phyloP scores from a whole-genome alignment of 2,888 invertebrate genomes.

The Nephrocerus scutellatus region DNA sequence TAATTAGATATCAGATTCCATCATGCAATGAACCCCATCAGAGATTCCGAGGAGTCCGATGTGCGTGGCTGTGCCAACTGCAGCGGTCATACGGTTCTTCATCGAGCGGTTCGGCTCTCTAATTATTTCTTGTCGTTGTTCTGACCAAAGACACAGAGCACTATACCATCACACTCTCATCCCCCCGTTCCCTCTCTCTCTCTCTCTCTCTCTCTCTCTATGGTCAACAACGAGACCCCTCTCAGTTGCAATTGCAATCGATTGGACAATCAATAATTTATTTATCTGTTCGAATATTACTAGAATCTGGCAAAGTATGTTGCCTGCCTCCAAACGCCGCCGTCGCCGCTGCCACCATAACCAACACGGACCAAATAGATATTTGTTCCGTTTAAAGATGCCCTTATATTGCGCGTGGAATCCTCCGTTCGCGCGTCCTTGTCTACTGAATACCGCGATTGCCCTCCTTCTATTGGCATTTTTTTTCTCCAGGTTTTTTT shows the following conservation, averaged over 20 bases:
- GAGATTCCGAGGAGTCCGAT: conserved; percentile 18
- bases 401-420: conserved; percentile 26
- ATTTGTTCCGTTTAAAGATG: conserved; percentile 26
- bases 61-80: too few species aligned
- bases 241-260: too few species aligned
- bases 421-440: too few species aligned
- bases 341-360: too few species aligned
- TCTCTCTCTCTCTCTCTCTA: conserved; percentile 17
- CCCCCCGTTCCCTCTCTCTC: too few species aligned
- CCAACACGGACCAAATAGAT: conserved; percentile 24
- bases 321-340: too few species aligned
- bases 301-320: neutral
- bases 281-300: conserved; percentile 19
- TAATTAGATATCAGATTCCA: conserved; percentile 25
- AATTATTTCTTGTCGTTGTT: conserved; percentile 15
- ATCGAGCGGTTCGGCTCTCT: conserved; percentile 11
- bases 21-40: conserved; percentile 17
- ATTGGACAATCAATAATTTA: conserved; percentile 25
- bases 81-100: conserved; percentile 3
- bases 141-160: too few species aligned
- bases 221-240: conserved; percentile 16
- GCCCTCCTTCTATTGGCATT: too few species aligned
- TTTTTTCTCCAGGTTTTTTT: too few species aligned
- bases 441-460: too few species aligned
- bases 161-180: too few species aligned